A percentile compares a stretch with the other conserved stretches of the same genome.
These are phyloP conservation scores for Arvicola amphibius DNA, from an alignment of 2,797 vertebrate genomes.

Conservation along the genomic window DNA sequence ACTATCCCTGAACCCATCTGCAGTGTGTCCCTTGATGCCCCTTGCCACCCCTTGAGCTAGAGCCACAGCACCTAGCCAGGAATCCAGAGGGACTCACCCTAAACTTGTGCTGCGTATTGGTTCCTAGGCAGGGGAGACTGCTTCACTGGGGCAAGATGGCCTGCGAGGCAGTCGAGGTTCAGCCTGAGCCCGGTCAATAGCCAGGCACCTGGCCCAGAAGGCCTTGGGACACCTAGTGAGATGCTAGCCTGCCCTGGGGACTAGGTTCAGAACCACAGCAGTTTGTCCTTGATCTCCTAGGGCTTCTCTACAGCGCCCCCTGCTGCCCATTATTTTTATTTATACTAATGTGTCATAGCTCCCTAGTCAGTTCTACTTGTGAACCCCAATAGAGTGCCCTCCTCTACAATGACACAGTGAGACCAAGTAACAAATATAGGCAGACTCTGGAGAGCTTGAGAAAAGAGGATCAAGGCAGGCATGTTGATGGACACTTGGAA, in stretches of 20 bases:
- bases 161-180: neutral
- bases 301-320: constrained; percentile 32
- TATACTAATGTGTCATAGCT: neutral
- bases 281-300: neutral
- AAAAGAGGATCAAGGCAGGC: neutral
- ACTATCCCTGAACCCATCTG: neutral
- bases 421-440: neutral
- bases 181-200: neutral
- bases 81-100: neutral
- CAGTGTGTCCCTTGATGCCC: neutral
- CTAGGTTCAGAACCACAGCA: neutral
- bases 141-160: neutral
- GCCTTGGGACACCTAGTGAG: neutral
- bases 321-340: neutral
- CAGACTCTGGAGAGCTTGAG: neutral
- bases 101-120: neutral
- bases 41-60: neutral
- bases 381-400: neutral
- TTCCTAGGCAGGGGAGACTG: neutral
- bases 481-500: too few relatives aligned
- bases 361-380: neutral
- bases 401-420: neutral
- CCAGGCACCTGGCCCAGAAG: neutral
- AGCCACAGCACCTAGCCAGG: neutral
- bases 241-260: neutral